phyloP scores from a whole-genome alignment of 2,797 vertebrate species.

The Malacoctenus gilli region DNA sequence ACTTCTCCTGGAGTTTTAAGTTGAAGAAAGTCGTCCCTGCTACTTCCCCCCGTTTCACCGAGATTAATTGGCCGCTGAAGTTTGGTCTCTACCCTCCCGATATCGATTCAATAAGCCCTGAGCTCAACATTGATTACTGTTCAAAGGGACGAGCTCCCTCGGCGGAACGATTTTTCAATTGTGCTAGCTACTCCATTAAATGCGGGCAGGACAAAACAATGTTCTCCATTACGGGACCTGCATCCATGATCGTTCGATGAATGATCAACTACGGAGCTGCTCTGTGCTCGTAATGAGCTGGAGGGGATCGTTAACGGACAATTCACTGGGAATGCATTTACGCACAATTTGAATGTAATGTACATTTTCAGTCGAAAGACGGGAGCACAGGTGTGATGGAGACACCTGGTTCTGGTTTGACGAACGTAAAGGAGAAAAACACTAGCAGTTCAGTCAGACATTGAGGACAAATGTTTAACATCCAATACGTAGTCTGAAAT shows the following conservation, averaged over 20 bases:
- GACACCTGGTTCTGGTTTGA: slow-evolving; percentile 27
- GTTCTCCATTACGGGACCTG: slow-evolving; percentile 53
- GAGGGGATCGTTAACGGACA: slow-evolving; percentile 48
- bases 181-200: slow-evolving; percentile 68
- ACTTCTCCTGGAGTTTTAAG: neutral
- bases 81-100: slow-evolving; percentile 50
- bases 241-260: slow-evolving; percentile 58
- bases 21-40: neutral
- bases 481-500: neutral
- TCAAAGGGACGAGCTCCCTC: slow-evolving; percentile 47
- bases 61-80: slow-evolving; percentile 48
- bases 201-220: slow-evolving; percentile 60
- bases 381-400: slow-evolving; percentile 30
- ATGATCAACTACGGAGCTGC: slow-evolving; percentile 47
- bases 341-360: slow-evolving; percentile 48
- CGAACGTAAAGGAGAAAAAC: slow-evolving; percentile 31
- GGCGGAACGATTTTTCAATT: slow-evolving; percentile 59
- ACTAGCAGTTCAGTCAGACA: slow-evolving; percentile 3
- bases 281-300: slow-evolving; percentile 51
- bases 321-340: slow-evolving; percentile 49
- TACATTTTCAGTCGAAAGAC: slow-evolving; percentile 50
- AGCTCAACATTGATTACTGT: slow-evolving; percentile 64
- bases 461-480: neutral
- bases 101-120: slow-evolving; percentile 61
- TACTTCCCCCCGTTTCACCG: slow-evolving; percentile 2